These are phyloP conservation scores for Seriola dumerili DNA, from an alignment of 2,113 vertebrate genomes.

Conservation along the genomic window DNA sequence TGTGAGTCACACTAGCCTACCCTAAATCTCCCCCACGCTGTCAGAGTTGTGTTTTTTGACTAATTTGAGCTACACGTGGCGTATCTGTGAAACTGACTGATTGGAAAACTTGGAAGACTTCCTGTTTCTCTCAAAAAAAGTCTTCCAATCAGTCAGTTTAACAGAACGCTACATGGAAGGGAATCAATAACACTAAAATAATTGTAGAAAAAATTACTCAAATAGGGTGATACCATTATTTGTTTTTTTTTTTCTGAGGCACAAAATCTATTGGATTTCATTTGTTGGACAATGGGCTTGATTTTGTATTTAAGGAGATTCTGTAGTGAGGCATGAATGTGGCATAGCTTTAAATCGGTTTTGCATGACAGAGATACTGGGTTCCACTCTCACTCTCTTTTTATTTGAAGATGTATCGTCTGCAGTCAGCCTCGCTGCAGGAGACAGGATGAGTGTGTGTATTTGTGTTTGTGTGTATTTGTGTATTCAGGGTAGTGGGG, in stretches of 20 bases:
- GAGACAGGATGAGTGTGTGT: not conserved
- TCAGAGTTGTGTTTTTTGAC: too few species aligned
- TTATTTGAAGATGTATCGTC: conserved; percentile 65
- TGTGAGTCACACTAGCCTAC: too few species aligned
- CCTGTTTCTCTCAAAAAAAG: too few species aligned
- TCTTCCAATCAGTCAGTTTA: too few species aligned
- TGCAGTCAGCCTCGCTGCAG: conserved; percentile 20
- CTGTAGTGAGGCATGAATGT: conserved; percentile 46
- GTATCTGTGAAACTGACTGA: too few species aligned
- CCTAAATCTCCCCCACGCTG: too few species aligned
- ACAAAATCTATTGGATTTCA: conserved; percentile 69
- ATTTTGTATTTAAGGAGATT: conserved; percentile 59
- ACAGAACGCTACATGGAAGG: not conserved
- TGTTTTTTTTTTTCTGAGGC: conserved; percentile 48
- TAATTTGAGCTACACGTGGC: too few species aligned
- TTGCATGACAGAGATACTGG: conserved; percentile 60
- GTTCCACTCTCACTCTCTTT: conserved; percentile 33
- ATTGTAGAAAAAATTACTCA: conserved; percentile 62
- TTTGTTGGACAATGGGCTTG: conserved; percentile 38
- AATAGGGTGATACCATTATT: conserved; percentile 54
- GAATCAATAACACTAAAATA: conserved; percentile 57
- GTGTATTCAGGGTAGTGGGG: not conserved
- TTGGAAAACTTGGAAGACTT: too few species aligned
- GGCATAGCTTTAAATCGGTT: conserved; percentile 68
- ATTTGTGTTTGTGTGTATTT: not conserved